Percentiles rank a stretch among this genome's conserved stretches.
phyloP scores from a whole-genome alignment of 2,113 vertebrate genomes.

The Pseudopodoces humilis region DNA sequence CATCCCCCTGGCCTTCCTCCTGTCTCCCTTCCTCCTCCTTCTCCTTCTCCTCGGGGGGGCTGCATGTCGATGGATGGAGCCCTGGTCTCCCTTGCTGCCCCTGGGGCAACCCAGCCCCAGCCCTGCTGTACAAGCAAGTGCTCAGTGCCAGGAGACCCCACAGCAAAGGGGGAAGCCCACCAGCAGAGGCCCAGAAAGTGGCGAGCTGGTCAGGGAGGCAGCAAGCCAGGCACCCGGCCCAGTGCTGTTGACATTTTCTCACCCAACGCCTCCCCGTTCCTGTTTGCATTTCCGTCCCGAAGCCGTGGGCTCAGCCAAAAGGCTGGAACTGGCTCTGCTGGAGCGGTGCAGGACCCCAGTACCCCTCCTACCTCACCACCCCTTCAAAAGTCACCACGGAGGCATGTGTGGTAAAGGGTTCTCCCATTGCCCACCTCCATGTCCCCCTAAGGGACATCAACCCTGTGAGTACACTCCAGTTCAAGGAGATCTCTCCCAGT shows the following conservation, averaged over 20 bases:
- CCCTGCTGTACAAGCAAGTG: background rate
- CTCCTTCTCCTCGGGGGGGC: background rate
- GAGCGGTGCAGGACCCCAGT: background rate
- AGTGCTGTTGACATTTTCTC: conserved; percentile 60
- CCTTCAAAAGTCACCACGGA: background rate
- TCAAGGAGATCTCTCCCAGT: background rate
- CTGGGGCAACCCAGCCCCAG: background rate
- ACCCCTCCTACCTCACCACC: background rate
- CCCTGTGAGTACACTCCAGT: background rate
- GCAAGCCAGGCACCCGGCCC: conserved; percentile 14
- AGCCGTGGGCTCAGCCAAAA: background rate
- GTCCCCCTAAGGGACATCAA: background rate
- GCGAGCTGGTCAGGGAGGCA: background rate
- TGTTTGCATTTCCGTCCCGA: conserved; percentile 54
- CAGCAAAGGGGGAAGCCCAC: background rate
- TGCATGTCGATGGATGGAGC: background rate
- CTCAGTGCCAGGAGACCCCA: background rate
- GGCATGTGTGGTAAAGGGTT: background rate
- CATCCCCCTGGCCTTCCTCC: background rate
- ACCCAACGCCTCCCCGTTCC: conserved; percentile 58
- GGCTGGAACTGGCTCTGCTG: background rate
- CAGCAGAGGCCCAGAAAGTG: background rate
- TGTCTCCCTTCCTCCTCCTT: background rate
- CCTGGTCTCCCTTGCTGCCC: background rate
- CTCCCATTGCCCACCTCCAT: background rate